Conservation (phyloP, 2,888 invertebrate species). For the Andrena marginata region DNA sequence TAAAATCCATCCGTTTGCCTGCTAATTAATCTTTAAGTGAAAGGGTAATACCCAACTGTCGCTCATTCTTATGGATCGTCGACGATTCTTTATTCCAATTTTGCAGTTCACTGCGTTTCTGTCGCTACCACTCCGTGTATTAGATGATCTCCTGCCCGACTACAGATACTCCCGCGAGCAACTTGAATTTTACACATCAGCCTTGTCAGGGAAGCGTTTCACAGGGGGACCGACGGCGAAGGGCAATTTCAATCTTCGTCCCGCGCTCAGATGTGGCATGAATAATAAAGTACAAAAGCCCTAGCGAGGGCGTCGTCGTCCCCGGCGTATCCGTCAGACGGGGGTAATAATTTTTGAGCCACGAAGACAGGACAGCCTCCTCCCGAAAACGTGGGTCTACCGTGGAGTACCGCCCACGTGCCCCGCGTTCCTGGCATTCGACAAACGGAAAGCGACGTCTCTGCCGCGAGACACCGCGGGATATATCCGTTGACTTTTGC, state of each 20-base stretch:
- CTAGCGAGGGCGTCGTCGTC: slow-evolving; percentile 2
- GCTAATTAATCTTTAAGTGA: too few relatives aligned
- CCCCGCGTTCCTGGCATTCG: slow-evolving; percentile 42
- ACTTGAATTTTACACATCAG: slow-evolving; percentile 35
- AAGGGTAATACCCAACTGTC: too few relatives aligned
- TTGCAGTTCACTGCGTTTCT: too few relatives aligned
- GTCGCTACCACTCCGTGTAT: neutral
- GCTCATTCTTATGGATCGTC: too few relatives aligned
- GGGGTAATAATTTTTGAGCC: slow-evolving; percentile 59
- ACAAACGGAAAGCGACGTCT: slow-evolving; percentile 62
- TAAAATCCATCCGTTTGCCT: too few relatives aligned
- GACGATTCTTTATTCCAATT: too few relatives aligned
- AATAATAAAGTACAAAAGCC: slow-evolving; percentile 47
- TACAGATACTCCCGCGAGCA: slow-evolving; percentile 9
- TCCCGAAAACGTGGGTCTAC: neutral
- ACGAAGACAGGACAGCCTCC: slow-evolving; percentile 21
- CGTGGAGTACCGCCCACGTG: slow-evolving; percentile 44
- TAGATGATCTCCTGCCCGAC: neutral
- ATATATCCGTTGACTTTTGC: slow-evolving; percentile 64
- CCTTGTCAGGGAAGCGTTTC: slow-evolving; percentile 11
- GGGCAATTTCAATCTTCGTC: slow-evolving; percentile 50
- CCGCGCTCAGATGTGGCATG: slow-evolving; percentile 38
- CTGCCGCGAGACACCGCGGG: slow-evolving; percentile 29
- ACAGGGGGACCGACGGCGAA: slow-evolving; percentile 5
- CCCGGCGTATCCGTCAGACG: slow-evolving; percentile 1